Percentiles rank a stretch among this genome's conserved stretches.
These are phyloP conservation scores for Saccopteryx bilineata DNA, from an alignment of 2,113 vertebrate species.

Conservation along the genomic window DNA sequence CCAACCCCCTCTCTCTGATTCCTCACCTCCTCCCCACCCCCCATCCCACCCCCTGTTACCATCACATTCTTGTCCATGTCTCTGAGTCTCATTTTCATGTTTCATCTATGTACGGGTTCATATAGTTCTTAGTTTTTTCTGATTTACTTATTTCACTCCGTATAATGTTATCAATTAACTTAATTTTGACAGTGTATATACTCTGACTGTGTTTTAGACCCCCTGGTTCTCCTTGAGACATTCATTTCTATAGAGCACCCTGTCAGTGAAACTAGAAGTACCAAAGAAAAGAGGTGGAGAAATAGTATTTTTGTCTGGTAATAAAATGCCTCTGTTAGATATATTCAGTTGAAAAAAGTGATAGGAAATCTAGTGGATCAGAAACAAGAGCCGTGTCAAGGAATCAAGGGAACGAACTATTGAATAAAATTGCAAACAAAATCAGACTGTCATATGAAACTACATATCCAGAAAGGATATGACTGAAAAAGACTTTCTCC, in stretches of 20 bases:
- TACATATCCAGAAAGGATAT: neutral
- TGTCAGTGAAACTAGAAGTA: constrained; percentile 33
- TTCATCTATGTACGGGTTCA: too few relatives aligned
- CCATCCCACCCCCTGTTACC: too few relatives aligned
- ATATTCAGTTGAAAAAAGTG: constrained; percentile 3
- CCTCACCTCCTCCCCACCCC: too few relatives aligned
- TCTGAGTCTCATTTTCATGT: too few relatives aligned
- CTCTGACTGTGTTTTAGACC: neutral
- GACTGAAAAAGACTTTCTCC: neutral
- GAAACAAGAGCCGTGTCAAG: neutral
- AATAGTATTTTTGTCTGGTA: neutral
- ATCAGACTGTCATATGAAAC: neutral
- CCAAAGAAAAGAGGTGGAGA: constrained; percentile 25
- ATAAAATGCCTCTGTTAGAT: constrained; percentile 3
- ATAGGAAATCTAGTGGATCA: neutral
- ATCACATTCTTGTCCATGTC: too few relatives aligned
- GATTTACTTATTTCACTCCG: too few relatives aligned
- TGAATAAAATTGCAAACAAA: constrained; percentile 7
- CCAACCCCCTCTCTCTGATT: too few relatives aligned
- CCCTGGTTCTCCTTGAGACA: neutral
- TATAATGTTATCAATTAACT: neutral
- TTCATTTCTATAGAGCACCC: neutral
- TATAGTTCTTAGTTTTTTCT: too few relatives aligned
- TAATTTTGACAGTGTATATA: neutral
- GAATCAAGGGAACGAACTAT: neutral